Evolutionary conservation across 2,797 vertebrate genomes (phyloP).

Genomic region (Hydrolagus colliei): DNA sequence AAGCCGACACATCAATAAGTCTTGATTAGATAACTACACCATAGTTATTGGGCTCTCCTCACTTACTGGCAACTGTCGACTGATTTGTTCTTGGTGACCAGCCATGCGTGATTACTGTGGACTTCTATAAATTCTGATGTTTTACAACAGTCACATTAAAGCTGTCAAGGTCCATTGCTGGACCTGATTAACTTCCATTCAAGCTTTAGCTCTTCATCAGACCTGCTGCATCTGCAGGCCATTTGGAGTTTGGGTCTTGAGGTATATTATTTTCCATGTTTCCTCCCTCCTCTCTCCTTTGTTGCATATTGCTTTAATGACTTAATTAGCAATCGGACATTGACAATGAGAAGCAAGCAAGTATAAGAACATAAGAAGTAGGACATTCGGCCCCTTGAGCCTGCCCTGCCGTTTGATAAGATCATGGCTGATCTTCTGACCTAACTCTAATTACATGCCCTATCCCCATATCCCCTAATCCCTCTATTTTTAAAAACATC

Average conservation of each 20-base stretch:
- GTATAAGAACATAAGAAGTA: too few relatives aligned
- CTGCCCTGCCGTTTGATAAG: too few relatives aligned
- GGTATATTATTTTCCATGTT: background rate
- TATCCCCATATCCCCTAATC: too few relatives aligned
- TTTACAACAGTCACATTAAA: slow-evolving; percentile 23
- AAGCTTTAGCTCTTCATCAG: slow-evolving; percentile 22
- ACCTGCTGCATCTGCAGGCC: background rate
- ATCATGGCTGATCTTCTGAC: too few relatives aligned
- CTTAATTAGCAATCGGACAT: too few relatives aligned
- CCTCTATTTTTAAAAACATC: too few relatives aligned
- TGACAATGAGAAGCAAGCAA: too few relatives aligned
- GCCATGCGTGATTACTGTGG: slow-evolving; percentile 16
- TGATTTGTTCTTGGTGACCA: slow-evolving; percentile 27
- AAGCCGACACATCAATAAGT: slow-evolving; percentile 16
- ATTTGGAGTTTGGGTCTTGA: background rate
- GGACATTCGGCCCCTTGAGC: too few relatives aligned
- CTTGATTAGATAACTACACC: slow-evolving; percentile 29
- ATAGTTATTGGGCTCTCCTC: slow-evolving; percentile 26
- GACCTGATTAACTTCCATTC: slow-evolving; percentile 17
- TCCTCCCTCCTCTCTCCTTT: background rate
- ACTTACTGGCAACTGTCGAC: slow-evolving; percentile 25
- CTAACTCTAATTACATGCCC: too few relatives aligned
- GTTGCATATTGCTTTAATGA: too few relatives aligned
- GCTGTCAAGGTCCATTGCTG: slow-evolving; percentile 25
- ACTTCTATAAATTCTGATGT: slow-evolving; percentile 25